Evolutionary conservation across 2,113 vertebrate genomes (phyloP), one percentile per base, ranked within the genome.

Genomic region (Cromileptes altivelis): DNA sequence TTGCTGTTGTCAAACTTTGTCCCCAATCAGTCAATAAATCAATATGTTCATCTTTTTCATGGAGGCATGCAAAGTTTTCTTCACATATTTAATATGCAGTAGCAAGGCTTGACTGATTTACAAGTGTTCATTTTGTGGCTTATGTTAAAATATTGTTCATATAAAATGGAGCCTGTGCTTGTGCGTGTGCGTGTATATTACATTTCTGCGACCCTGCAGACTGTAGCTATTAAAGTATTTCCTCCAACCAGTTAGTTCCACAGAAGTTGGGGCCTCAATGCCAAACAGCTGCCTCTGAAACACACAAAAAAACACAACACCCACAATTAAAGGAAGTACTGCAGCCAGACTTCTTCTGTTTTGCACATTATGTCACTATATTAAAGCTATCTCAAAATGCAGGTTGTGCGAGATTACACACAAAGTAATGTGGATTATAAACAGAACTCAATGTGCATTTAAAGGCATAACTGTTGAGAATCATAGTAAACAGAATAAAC

Each of bases 151-250:
- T 45, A 8, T 45, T 45, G 10, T 76, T 52, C 1, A 25, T 37
- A 14, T 42, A 18, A 3, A 30, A 11, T 14, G 1, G 13, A 63
- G 53, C 4, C n/a, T 30, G 7, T 49, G 72, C 27, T 27, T 19
- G 17, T 47, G 45, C 12, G 13, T 12, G 14, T 49, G 30, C 11
- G 7, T 8, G 0, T 30, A 23, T 4, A 45, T 10, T 91, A 95
- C 91, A 85, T 94, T 95, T 78, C 94, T 81, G 13, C 92, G 78
- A 0, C 94, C 92, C 55, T 83, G 82, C 72, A 86, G 61, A 1
- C 92, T 94, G 85, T 92, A 94, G 88, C 93, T 94, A 63, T 94
- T 95, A 17, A 95, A 94, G 78, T 93, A 80, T 61, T 92, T 95
- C 82, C 92, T 94, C 89, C 80, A 93, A 49, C 94, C 92, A 6